Conservation (phyloP, 2,113 vertebrate species). For the Ariopsis seemanni region DNA sequence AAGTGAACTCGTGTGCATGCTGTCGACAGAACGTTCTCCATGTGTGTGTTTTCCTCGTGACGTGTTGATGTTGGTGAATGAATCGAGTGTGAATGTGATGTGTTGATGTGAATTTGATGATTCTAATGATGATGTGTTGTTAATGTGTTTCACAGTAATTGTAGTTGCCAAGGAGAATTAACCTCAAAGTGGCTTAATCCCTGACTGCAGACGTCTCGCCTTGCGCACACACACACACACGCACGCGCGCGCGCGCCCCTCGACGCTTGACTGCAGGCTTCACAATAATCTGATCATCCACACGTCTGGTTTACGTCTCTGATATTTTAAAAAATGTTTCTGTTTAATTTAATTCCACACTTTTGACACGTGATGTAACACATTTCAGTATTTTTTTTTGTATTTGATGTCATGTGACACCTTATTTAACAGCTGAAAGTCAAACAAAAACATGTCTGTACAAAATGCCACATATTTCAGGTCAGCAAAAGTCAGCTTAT, state of each 20-base stretch:
- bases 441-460: neutral
- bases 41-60: neutral
- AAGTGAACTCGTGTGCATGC: neutral
- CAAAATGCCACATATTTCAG: neutral
- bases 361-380: slow-evolving; percentile 48
- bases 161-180: slow-evolving; percentile 55
- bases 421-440: neutral
- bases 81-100: neutral
- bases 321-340: neutral
- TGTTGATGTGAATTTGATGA: neutral
- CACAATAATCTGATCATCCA: neutral
- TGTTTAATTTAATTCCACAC: slow-evolving; percentile 58
- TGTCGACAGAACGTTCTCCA: neutral
- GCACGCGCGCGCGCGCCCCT: neutral
- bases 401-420: neutral
- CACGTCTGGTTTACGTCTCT: neutral
- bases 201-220: slow-evolving; percentile 44
- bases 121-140: slow-evolving; percentile 45
- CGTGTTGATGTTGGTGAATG: neutral
- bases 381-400: slow-evolving; percentile 19
- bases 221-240: slow-evolving; percentile 47
- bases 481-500: too few relatives aligned
- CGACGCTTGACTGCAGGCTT: neutral
- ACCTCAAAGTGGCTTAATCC: slow-evolving; percentile 44
- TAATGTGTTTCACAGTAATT: slow-evolving; percentile 67